Evolutionary conservation across 2,113 vertebrate species (phyloP), one percentile per base, ranked within the genome.

Genomic region (Puma concolor): DNA sequence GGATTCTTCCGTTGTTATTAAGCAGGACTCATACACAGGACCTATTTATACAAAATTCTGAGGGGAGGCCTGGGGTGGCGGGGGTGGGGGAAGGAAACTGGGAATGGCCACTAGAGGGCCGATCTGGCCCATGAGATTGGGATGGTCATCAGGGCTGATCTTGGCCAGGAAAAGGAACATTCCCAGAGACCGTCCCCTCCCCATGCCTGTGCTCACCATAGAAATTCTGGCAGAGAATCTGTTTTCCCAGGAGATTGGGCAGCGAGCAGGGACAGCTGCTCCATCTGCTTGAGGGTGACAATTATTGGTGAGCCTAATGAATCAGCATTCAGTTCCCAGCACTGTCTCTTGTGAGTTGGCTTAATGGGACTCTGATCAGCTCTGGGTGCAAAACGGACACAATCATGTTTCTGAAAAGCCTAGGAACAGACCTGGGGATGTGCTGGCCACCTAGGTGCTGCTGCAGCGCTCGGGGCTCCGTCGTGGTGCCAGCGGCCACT

Each of bases 401-500:
- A 72, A 38, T 66, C 5, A 12, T 7, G 81, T 69, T 82, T 87
- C 41, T 54, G 69, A 87, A 82, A 83, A 87, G 82, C 17, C 66
- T 21, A 21, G 41, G 21, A 11, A 6, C 31, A 76, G 60, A 19
- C 16, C 54, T 76, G 36, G 52, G 79, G 85, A 33, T 17, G 27
- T 0, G 8, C 15, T 5, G 91, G 41, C 25, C 5, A 0, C 1
- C 6, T 7, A 21, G 83, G 29, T 2, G 17, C 16, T 2, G 17
- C 16, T 16, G 31, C 12, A 21, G 76, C 17, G 23, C 63, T 48
- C 8, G 0, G 79, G 17, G 23, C 23, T 19, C 50, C 16, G 1
- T 19, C 5, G 5, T 1, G 0, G 9, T 38, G 48, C 19, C 84
- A 27, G 84, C 0, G 0, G 44, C n/a, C 69, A 4, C 54, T 38